Base-by-base conservation (phyloP, 2,797 vertebrate genomes). In the Hypotaenidia okinawae region DNA sequence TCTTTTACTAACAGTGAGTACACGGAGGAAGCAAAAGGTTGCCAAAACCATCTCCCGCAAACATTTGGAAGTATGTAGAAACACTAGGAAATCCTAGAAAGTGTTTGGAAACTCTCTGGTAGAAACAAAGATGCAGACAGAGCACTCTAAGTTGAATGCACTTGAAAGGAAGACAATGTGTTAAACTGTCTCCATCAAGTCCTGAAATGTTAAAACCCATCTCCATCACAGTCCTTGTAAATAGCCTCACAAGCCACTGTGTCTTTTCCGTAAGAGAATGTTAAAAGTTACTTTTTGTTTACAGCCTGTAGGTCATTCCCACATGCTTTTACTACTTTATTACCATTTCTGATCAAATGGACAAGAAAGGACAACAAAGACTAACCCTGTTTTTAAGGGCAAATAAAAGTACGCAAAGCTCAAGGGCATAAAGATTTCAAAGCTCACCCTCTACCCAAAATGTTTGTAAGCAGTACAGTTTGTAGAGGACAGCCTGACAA, bases 131-230 rank as follows among this genome's bases (percentile, higher is more conserved):
- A 54, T 35, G n/a, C 11, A 51, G 32, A 17, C 0, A 55, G 27
- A 82, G 21, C 16, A n/a, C 13, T 55, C 1, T 0, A 25, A 80
- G 19, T 12, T 49, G 33, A 4, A 5, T 0, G 2, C 9, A 6
- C 13, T 10, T 14, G 3, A 30, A 45, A 74, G 8, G 11, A 83
- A 72, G 11, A 7, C 14, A 61, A 16, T 4, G 19, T 8, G 2
- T 41, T 63, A 70, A 85, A 45, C 13, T 22, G 1, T 10, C 12
- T 28, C 9, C n/a, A n/a, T n/a, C n/a, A n/a, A n/a, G n/a, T n/a
- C n/a, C n/a, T n/a, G n/a, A n/a, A n/a, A n/a, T 8, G 2, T 41
- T 63, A 70, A 85, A 45, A 43, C 11, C 13, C 19, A 1, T 10
- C 12, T 28, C 9, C 9, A 5, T 13, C 33, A 23, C 8, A 77